Conservation (phyloP, 2,113 vertebrate genomes). For the Nanorana parkeri region DNA sequence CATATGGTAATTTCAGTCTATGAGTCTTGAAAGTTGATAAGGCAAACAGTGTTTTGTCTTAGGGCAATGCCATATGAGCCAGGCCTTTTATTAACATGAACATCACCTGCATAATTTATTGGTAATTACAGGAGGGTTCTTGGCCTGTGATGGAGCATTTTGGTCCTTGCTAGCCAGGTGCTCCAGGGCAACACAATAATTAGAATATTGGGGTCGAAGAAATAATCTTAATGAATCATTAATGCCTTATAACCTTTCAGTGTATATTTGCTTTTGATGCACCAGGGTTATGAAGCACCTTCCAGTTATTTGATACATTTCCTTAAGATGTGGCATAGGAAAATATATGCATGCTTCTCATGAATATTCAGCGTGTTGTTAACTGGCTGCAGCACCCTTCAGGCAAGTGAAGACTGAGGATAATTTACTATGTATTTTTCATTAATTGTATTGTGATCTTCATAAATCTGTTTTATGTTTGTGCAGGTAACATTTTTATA, state of each 20-base stretch:
- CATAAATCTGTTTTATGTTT: too few species aligned
- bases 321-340: too few species aligned
- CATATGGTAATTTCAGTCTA: neutral
- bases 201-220: neutral
- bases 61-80: neutral
- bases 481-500: too few species aligned
- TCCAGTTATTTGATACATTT: neutral
- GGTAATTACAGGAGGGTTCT: too few species aligned
- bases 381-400: too few species aligned
- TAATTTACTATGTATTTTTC: too few species aligned
- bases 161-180: neutral
- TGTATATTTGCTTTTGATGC: constrained; percentile 5
- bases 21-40: neutral
- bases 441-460: too few species aligned
- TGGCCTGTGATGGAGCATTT: neutral
- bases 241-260: constrained; percentile 12
- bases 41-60: neutral
- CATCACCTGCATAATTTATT: constrained; percentile 21
- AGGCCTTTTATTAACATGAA: constrained; percentile 6
- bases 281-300: neutral
- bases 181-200: constrained; percentile 17
- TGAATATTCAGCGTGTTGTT: neutral
- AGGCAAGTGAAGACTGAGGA: too few species aligned
- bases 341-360: constrained; percentile 4
- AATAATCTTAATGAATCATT: neutral